phyloP scores from a whole-genome alignment of 2,797 vertebrate species.

The Oreortyx pictus region DNA sequence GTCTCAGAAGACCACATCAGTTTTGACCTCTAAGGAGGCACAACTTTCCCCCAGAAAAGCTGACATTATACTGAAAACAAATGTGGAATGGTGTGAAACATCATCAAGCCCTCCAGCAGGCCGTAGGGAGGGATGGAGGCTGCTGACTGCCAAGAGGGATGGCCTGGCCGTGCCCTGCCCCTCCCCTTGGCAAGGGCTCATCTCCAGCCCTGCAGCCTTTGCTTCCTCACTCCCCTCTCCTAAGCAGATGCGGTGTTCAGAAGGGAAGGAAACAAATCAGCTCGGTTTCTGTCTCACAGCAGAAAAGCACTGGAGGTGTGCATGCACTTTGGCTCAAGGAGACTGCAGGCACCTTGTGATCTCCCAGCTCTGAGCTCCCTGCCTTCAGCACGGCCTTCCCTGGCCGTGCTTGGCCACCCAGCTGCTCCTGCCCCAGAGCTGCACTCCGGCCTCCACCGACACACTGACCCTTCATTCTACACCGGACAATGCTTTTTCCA shows the following conservation, averaged over 20 bases:
- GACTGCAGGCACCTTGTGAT: fast-evolving
- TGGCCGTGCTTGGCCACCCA: fast-evolving
- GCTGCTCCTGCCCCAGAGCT: background rate
- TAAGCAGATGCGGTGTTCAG: background rate
- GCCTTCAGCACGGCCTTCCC: fast-evolving
- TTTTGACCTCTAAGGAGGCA: background rate
- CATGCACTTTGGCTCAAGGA: background rate
- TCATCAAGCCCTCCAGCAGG: background rate
- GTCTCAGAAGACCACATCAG: background rate
- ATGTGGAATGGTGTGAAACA: background rate
- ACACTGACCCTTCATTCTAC: background rate
- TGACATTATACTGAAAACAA: fast-evolving
- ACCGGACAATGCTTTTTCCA: conserved; percentile 36
- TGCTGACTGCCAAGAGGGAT: background rate
- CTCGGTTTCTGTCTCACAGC: background rate
- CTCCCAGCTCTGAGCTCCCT: background rate
- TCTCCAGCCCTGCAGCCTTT: background rate
- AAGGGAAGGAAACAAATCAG: conserved; percentile 36
- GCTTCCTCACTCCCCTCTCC: background rate
- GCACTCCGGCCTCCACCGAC: background rate
- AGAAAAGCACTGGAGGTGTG: background rate
- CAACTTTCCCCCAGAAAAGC: background rate
- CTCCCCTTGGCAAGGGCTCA: background rate
- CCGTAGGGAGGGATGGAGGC: background rate
- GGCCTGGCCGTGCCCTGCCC: background rate